These are phyloP conservation scores for Ataeniobius toweri DNA, from an alignment of 2,797 vertebrate species.

Conservation along the genomic window DNA sequence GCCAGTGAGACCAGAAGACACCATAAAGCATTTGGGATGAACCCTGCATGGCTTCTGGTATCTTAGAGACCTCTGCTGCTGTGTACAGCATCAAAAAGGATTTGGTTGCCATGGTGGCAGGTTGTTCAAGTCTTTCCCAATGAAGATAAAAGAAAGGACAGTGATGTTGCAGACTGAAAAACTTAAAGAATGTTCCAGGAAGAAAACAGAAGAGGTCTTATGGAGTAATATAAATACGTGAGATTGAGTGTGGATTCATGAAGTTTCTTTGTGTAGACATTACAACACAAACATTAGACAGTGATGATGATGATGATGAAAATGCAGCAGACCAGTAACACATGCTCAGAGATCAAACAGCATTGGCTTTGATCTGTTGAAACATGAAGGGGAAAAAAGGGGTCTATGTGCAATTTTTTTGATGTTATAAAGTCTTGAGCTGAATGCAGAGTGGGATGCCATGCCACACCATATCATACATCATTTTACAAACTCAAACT, in stretches of 20 bases:
- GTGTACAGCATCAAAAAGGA: constrained; percentile 37
- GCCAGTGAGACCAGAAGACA: constrained; percentile 7
- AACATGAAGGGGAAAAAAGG: not conserved
- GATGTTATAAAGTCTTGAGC: not conserved
- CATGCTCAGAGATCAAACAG: constrained; percentile 19
- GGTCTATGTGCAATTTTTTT: not conserved
- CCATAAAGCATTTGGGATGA: constrained; percentile 48
- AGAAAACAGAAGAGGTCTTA: not conserved
- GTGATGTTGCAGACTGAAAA: constrained; percentile 11
- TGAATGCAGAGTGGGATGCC: not conserved
- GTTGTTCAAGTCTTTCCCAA: constrained; percentile 40
- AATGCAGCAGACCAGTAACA: constrained; percentile 16
- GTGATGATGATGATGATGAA: constrained; percentile 12
- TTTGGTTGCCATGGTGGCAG: constrained; percentile 67
- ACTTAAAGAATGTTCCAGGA: not conserved
- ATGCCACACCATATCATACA: too few relatives aligned
- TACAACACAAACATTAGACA: constrained; percentile 1
- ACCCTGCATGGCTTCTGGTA: constrained; percentile 48
- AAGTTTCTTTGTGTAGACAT: constrained; percentile 3
- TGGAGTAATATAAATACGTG: not conserved
- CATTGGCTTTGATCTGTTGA: constrained; percentile 32
- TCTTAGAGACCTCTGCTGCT: constrained; percentile 55
- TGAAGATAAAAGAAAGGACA: constrained; percentile 30
- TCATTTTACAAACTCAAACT: too few relatives aligned
- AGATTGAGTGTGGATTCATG: constrained; percentile 4